Evolutionary conservation across 1,140 invertebrate genomes (phyloP), one percentile per base, ranked within the genome.

Genomic region (Arctopsyche grandis): DNA sequence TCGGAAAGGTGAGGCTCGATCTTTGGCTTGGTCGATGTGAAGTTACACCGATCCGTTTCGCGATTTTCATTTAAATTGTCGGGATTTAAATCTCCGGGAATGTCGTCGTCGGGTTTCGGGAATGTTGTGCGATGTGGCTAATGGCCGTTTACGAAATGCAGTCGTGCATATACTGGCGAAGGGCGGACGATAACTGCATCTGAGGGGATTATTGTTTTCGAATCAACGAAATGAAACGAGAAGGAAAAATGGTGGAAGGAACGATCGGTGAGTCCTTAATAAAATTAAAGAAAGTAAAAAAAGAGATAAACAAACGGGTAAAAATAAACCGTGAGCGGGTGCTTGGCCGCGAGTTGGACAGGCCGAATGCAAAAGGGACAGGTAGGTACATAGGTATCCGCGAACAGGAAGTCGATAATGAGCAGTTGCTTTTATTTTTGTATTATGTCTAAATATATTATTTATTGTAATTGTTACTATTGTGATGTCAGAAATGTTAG

Each of bases 131-230:
- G 69, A 71, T 71, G 69, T 71, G 22, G 24, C 38, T 71, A 71
- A 71, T 71, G 38, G 69, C 69, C 69, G 24, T 29, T 71, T 71
- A 71, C 69, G 24, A 71, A 38, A 63, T 76, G 52, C 52, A 76
- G 7, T 4, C 7, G 29, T 38, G 29, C n/a, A 26, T 60, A 60
- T 29, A 9, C 52, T 19, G 48, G 52, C 9, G 48, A 44, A 4
- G 29, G 1, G 29, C 16, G 52, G 74, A 76, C 60, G 58, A 76
- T 60, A 76, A 76, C 74, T 76, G 74, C 74, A 76, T 76, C 74
- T 76, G 24, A 14, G 29, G 52, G 74, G 74, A 76, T 76, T 76
- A 76, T 76, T 76, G 60, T 38, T 38, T 38, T 38, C 29, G 29
- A 38, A 38, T 38, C 29, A 38, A 38, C 29, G 29, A 76, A 76